phyloP scores from a whole-genome alignment of 1,140 invertebrate genomes.

The Apis mellifera region Amel_HAv3.1 CM009942.2:5888501-5889000 shows the following conservation, averaged over 20 bases:
- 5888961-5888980: background rate
- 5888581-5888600: background rate
- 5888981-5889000: background rate
- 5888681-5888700: background rate
- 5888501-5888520: slow-evolving; percentile 43
- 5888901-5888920: background rate
- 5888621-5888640: too few relatives aligned
- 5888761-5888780: background rate
- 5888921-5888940: background rate
- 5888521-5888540: background rate
- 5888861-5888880: background rate
- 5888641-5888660: too few relatives aligned
- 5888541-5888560: slow-evolving; percentile 20
- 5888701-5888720: background rate
- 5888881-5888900: background rate
- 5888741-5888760: too few relatives aligned
- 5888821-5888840: background rate
- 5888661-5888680: background rate
- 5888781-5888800: background rate
- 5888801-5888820: background rate
- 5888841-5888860: background rate
- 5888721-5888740: background rate
- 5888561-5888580: background rate
- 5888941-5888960: slow-evolving; percentile 22
- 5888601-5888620: too few relatives aligned